phyloP scores from a whole-genome alignment of 1,140 invertebrate species.

The Leptinotarsa lineolata region DNA sequence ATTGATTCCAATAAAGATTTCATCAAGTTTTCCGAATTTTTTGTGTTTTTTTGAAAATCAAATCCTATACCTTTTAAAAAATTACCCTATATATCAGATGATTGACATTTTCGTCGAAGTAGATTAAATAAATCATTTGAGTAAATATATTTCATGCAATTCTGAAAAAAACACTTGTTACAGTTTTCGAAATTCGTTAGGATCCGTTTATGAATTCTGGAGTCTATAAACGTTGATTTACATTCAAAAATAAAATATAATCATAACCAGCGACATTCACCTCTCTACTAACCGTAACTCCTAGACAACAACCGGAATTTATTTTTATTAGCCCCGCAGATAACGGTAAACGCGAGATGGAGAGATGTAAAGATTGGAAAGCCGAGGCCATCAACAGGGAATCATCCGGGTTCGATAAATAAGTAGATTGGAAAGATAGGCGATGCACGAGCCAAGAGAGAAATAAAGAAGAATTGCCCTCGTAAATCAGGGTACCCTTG shows the following conservation, averaged over 20 bases:
- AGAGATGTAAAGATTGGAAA: slow-evolving; percentile 25
- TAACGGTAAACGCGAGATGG: slow-evolving; percentile 17
- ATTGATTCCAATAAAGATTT: too few species aligned
- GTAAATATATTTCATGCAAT: too few species aligned
- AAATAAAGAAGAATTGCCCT: slow-evolving; percentile 54
- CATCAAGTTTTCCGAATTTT: too few species aligned
- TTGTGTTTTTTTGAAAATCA: too few species aligned
- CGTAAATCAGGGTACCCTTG: slow-evolving; percentile 46
- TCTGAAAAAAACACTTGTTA: too few species aligned
- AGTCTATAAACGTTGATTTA: too few species aligned
- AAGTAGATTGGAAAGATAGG: slow-evolving; percentile 46
- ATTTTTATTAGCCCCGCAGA: slow-evolving; percentile 21
- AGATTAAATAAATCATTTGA: too few species aligned
- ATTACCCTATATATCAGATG: too few species aligned
- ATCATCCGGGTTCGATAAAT: slow-evolving; percentile 52
- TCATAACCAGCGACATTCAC: background rate
- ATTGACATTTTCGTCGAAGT: too few species aligned
- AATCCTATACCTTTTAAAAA: too few species aligned
- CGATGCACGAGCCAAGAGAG: slow-evolving; percentile 48
- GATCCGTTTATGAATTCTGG: too few species aligned
- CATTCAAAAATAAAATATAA: background rate
- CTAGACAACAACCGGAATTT: slow-evolving; percentile 9
- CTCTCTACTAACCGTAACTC: background rate
- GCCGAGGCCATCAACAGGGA: slow-evolving; percentile 33
- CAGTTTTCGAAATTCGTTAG: too few species aligned